These are phyloP conservation scores for fruit fly (Drosophila melanogaster) DNA, from an alignment of 1,140 invertebrate species.

Conservation along the genomic window DNA sequence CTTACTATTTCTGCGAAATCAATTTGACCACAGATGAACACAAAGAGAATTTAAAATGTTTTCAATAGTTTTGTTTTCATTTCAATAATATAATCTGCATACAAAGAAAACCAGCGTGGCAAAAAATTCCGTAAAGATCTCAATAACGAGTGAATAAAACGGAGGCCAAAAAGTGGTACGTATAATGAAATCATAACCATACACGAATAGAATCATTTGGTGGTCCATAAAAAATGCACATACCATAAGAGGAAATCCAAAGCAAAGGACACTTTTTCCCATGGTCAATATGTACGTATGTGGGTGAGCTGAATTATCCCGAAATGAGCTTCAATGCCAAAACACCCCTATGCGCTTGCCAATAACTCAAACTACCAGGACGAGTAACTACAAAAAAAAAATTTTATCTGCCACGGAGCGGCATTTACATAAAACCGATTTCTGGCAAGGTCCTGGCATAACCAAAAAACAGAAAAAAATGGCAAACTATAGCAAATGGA, in stretches of 20 bases:
- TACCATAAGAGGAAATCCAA: neutral
- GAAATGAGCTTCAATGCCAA: slow-evolving; percentile 56
- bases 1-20: no score
- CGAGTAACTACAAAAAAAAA: slow-evolving; percentile 25
- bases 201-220: slow-evolving; percentile 36
- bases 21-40: no score
- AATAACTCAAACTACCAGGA: slow-evolving; percentile 55
- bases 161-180: slow-evolving; percentile 1
- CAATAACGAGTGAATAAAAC: neutral
- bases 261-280: slow-evolving; percentile 5
- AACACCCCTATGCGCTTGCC: slow-evolving; percentile 63
- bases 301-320: slow-evolving; percentile 26
- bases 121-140: neutral
- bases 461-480: slow-evolving; percentile 12
- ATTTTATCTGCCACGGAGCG: slow-evolving; percentile 64
- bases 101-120: no score
- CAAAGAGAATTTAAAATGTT: no score
- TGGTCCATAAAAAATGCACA: slow-evolving; percentile 22
- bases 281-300: slow-evolving; percentile 19
- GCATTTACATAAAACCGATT: slow-evolving; percentile 78
- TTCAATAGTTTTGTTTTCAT: no score
- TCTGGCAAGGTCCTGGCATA: slow-evolving; percentile 33
- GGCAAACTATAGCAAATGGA: slow-evolving; percentile 53
- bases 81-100: no score
- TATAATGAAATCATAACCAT: slow-evolving; percentile 24